A percentile compares a stretch with the other conserved stretches of the same genome.
These are phyloP conservation scores for Chrysina gloriosa DNA, from an alignment of 2,888 invertebrate species.

Conservation along the genomic window DNA sequence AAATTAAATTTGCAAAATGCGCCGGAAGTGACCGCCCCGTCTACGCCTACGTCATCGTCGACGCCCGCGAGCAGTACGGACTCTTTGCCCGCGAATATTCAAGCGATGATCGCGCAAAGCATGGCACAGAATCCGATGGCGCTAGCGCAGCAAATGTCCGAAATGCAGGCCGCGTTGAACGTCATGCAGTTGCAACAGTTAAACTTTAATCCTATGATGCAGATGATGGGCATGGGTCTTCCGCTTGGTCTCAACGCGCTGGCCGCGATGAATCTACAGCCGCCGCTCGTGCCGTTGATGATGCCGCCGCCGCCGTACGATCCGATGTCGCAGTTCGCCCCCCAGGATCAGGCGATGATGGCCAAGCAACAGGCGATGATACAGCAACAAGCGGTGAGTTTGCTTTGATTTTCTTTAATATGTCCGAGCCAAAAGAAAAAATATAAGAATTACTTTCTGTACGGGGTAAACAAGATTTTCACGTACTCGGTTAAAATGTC, in stretches of 20 bases:
- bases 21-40: constrained; percentile 68
- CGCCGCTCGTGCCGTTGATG: constrained; percentile 90
- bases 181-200: constrained; percentile 88
- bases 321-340: constrained; percentile 72
- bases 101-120: constrained; percentile 65
- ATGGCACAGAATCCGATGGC: constrained; percentile 65
- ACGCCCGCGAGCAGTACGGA: constrained; percentile 72
- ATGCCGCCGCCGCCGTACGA: constrained; percentile 87
- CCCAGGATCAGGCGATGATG: constrained; percentile 67
- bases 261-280: constrained; percentile 95
- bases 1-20: constrained; percentile 64
- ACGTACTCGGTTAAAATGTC: neutral
- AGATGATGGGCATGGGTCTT: constrained; percentile 86
- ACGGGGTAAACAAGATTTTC: neutral
- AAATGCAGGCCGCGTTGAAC: constrained; percentile 86
- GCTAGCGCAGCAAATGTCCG: constrained; percentile 82
- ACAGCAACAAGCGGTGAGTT: constrained; percentile 74
- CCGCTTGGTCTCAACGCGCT: constrained; percentile 84
- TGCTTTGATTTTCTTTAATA: neutral
- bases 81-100: constrained; percentile 65
- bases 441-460: neutral
- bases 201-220: constrained; percentile 92
- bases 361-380: constrained; percentile 80
- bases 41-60: constrained; percentile 71
- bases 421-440: too few species aligned